These are phyloP conservation scores for Cercopithecus neglectus DNA, from an alignment of 2,797 vertebrate genomes.

Conservation along the genomic window DNA sequence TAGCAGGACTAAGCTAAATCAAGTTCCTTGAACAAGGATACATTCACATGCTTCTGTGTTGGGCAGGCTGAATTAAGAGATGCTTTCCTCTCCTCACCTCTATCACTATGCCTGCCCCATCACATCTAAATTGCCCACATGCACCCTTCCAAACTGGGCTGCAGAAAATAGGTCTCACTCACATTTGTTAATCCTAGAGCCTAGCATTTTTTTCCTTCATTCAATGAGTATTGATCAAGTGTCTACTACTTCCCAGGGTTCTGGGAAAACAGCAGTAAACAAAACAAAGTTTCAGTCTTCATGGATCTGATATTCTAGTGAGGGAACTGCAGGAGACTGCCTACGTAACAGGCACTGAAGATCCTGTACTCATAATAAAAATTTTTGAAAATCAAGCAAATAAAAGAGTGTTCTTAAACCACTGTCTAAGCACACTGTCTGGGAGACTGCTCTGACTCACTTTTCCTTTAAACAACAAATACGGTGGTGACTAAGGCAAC, in stretches of 20 bases:
- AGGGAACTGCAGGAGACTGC: neutral
- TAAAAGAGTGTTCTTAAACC: conserved; percentile 67
- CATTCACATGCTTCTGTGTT: neutral
- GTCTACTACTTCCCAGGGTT: neutral
- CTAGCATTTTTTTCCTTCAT: neutral
- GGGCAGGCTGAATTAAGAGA: neutral
- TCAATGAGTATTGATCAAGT: neutral
- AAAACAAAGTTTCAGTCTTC: neutral
- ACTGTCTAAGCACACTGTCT: conserved; percentile 28
- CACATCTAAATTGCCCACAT: neutral
- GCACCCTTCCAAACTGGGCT: neutral
- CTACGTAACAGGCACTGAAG: neutral
- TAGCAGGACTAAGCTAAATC: neutral
- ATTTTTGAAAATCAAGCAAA: conserved; percentile 38
- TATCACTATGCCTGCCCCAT: neutral
- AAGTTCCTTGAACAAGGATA: neutral
- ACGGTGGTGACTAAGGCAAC: conserved; percentile 50
- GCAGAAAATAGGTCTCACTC: neutral
- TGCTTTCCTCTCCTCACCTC: neutral
- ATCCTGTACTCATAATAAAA: neutral
- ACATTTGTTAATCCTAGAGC: neutral
- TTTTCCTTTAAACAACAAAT: conserved; percentile 47
- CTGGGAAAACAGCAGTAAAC: neutral
- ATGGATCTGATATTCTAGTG: neutral
- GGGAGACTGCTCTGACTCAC: conserved; percentile 65